These are phyloP conservation scores for Bos indicus DNA, from an alignment of 2,113 vertebrate species.

Conservation along the genomic window DNA sequence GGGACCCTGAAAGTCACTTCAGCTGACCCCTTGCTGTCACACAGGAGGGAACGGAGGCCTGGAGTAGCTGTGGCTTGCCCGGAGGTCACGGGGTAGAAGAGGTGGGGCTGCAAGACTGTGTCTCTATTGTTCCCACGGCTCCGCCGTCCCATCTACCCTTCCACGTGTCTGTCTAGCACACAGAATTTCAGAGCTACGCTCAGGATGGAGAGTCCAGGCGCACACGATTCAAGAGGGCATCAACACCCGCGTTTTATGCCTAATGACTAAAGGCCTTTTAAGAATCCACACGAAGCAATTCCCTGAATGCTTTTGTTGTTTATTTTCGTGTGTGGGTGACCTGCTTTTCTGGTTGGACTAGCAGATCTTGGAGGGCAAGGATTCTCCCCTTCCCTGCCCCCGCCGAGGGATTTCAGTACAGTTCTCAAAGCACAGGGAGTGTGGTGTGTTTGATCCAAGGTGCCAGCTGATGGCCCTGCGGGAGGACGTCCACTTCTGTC, in stretches of 20 bases:
- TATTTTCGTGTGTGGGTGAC: neutral
- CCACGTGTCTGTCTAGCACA: accelerated
- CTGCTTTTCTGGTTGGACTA: slow-evolving; percentile 2
- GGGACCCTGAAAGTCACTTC: neutral
- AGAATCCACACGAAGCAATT: neutral
- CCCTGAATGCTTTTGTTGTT: neutral
- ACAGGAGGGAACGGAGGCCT: neutral
- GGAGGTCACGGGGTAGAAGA: neutral
- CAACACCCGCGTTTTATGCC: neutral
- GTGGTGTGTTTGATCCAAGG: neutral
- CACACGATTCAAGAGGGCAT: accelerated
- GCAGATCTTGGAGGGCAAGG: neutral
- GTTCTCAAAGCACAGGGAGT: neutral
- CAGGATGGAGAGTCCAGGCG: neutral
- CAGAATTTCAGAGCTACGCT: neutral
- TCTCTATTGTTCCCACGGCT: neutral
- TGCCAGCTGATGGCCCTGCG: neutral
- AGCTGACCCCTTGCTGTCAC: neutral
- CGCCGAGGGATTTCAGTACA: neutral
- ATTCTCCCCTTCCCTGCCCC: accelerated
- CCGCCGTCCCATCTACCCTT: accelerated
- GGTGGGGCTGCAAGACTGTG: neutral
- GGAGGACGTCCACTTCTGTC: too few relatives aligned
- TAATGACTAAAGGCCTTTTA: neutral
- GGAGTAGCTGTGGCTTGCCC: neutral